phyloP scores from a whole-genome alignment of 2,113 vertebrate genomes.

The Erythrocercus mccallii region DNA sequence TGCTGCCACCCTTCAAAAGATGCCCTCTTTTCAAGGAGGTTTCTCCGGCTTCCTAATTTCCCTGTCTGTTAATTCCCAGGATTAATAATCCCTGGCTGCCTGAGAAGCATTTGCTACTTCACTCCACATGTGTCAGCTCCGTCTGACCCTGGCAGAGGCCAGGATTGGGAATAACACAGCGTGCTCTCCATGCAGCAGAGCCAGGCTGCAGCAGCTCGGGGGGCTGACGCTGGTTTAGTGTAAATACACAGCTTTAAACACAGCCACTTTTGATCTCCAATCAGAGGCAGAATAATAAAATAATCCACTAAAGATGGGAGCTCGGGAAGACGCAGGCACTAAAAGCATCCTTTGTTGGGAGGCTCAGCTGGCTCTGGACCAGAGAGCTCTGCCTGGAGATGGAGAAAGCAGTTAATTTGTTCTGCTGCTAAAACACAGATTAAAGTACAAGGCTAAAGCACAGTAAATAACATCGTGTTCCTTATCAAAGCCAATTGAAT shows the following conservation, averaged over 20 bases:
- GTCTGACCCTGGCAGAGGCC: background rate
- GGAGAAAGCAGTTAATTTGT: slow-evolving; percentile 49
- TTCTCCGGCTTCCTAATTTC: background rate
- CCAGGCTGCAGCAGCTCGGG: background rate
- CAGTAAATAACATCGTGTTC: slow-evolving; percentile 33
- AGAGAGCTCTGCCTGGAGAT: background rate
- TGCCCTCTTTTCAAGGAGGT: too few species aligned
- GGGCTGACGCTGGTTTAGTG: background rate
- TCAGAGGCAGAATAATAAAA: slow-evolving; percentile 21
- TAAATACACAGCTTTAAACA: background rate
- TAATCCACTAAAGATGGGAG: slow-evolving; percentile 29
- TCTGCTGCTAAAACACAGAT: slow-evolving; percentile 50
- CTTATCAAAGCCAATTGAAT: background rate
- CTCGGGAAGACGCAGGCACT: background rate
- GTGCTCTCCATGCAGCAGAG: background rate
- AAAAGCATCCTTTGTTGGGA: slow-evolving; percentile 21
- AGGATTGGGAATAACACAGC: rapidly evolving
- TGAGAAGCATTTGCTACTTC: background rate
- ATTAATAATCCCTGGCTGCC: background rate
- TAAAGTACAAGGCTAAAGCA: slow-evolving; percentile 31
- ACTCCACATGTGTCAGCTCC: background rate
- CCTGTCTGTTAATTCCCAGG: background rate
- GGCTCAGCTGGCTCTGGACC: slow-evolving; percentile 8
- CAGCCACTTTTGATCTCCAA: background rate
- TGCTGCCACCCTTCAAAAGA: background rate